Percentiles rank a stretch among this genome's conserved stretches.
Evolutionary conservation across 2,888 invertebrate species (phyloP).

Genomic region (Rosalia funebris): DNA sequence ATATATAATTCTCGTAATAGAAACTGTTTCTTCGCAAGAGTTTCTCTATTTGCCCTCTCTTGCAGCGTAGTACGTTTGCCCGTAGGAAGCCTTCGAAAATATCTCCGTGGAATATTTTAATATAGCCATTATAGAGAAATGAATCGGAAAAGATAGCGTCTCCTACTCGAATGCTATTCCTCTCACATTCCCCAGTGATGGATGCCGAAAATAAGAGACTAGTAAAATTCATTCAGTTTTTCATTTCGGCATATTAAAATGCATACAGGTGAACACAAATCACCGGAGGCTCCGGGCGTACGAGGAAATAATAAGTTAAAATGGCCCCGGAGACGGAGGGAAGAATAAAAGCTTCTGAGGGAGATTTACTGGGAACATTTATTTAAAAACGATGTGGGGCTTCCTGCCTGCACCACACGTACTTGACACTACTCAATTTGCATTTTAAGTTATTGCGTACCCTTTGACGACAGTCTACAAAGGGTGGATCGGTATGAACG

Average conservation of each 20-base stretch:
- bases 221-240: constrained; percentile 50
- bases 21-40: too few species aligned
- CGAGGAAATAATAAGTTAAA: constrained; percentile 39
- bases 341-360: constrained; percentile 14
- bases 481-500: constrained; percentile 1
- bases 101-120: constrained; percentile 7
- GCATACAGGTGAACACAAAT: constrained; percentile 54
- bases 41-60: too few species aligned
- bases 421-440: constrained; percentile 36
- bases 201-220: constrained; percentile 45
- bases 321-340: constrained; percentile 26
- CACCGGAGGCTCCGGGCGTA: constrained; percentile 38
- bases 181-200: constrained; percentile 45
- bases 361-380: constrained; percentile 27
- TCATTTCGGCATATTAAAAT: constrained; percentile 54
- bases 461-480: constrained; percentile 30
- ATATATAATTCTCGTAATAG: too few species aligned
- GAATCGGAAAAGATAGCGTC: constrained; percentile 14
- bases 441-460: constrained; percentile 32
- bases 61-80: background rate
- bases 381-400: constrained; percentile 28
- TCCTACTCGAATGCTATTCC: constrained; percentile 45
- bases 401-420: constrained; percentile 22
- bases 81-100: constrained; percentile 1
- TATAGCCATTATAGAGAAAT: constrained; percentile 7